Percentiles rank a stretch among this genome's conserved stretches.
phyloP scores from a whole-genome alignment of 2,888 invertebrate species.

The Ennomos quercinarius region DNA sequence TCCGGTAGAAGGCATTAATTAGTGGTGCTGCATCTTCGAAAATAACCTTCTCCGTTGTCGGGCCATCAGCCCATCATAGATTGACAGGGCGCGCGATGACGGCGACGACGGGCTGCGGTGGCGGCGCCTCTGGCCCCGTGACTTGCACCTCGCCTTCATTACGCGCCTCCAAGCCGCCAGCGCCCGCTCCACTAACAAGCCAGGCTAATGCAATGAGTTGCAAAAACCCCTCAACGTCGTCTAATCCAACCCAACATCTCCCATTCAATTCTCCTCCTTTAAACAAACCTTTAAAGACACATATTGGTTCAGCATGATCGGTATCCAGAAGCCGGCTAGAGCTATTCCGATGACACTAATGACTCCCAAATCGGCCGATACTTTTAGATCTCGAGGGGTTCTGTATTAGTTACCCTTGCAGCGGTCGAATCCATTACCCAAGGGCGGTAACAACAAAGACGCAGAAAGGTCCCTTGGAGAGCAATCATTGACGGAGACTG shows the following conservation, averaged over 20 bases:
- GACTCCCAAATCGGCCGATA: slow-evolving; percentile 70
- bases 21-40: slow-evolving; percentile 77
- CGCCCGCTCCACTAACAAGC: slow-evolving; percentile 76
- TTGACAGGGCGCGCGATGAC: slow-evolving; percentile 77
- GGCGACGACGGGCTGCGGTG: slow-evolving; percentile 63
- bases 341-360: slow-evolving; percentile 80
- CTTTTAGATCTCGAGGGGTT: slow-evolving; percentile 65
- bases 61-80: slow-evolving; percentile 74
- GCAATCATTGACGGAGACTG: slow-evolving; percentile 71
- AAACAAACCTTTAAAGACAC: slow-evolving; percentile 44
- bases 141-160: slow-evolving; percentile 82
- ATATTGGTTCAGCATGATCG: slow-evolving; percentile 44
- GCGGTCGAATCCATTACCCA: slow-evolving; percentile 61
- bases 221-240: slow-evolving; percentile 65
- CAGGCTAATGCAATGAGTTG: slow-evolving; percentile 84
- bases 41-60: slow-evolving; percentile 81
- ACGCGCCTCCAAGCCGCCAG: slow-evolving; percentile 61
- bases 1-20: slow-evolving; percentile 76
- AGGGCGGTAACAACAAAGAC: slow-evolving; percentile 74
- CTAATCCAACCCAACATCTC: slow-evolving; percentile 42
- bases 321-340: slow-evolving; percentile 71
- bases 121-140: slow-evolving; percentile 75
- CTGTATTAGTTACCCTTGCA: slow-evolving; percentile 67
- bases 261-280: slow-evolving; percentile 53
- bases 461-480: slow-evolving; percentile 56